Evolutionary conservation across 92 coral and sea anemone species (phyloP).

Genomic region (Zoanthus gigantus): DNA sequence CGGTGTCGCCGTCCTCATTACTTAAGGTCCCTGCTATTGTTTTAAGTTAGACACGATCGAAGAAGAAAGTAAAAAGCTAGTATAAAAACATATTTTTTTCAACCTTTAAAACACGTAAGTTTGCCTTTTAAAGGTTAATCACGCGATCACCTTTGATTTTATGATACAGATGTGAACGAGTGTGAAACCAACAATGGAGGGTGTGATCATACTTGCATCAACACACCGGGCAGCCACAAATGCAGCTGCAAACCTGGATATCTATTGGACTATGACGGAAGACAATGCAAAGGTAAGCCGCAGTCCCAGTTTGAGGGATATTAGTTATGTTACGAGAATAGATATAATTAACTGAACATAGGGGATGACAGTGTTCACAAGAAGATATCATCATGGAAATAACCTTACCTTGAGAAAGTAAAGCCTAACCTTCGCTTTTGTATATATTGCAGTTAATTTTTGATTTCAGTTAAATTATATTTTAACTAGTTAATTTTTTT

Average conservation of each 20-base stretch:
- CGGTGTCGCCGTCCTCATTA: too few species aligned
- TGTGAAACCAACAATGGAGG: not conserved
- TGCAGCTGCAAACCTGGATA: constrained; percentile 28
- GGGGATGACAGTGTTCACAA: not conserved
- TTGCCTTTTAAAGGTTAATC: not conserved
- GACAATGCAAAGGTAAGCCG: not conserved
- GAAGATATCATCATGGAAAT: not conserved
- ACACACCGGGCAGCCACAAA: constrained; percentile 1
- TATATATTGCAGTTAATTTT: too few species aligned
- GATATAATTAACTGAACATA: not conserved
- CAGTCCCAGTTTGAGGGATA: not conserved
- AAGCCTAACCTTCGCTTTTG: too few species aligned
- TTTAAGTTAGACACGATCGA: too few species aligned
- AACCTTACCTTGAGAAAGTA: too few species aligned
- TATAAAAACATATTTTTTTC: too few species aligned
- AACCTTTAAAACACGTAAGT: not conserved
- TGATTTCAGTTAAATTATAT: too few species aligned
- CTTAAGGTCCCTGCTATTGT: too few species aligned
- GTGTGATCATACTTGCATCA: constrained; percentile 2
- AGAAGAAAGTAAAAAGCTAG: too few species aligned
- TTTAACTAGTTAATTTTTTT: too few species aligned
- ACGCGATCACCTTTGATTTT: not conserved
- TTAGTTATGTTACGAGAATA: not conserved
- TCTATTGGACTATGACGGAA: not conserved
- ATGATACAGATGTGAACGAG: not conserved